Evolutionary conservation across 2,888 invertebrate species (phyloP).

Genomic region (Watsonalla binaria): DNA sequence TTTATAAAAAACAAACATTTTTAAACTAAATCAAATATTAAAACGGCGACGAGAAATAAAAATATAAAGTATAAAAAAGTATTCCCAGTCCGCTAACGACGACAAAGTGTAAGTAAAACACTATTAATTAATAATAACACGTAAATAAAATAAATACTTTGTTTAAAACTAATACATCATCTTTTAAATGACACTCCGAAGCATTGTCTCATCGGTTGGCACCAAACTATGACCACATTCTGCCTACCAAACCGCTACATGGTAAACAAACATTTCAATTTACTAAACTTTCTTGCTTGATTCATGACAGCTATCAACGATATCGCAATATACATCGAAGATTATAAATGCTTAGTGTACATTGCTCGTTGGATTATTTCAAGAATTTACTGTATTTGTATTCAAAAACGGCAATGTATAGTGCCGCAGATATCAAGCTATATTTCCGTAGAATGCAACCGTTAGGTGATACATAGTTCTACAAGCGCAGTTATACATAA

Average conservation of each 20-base stretch:
- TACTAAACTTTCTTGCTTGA: not conserved
- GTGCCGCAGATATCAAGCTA: no score
- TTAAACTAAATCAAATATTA: constrained; percentile 7
- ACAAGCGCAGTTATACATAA: constrained; percentile 40
- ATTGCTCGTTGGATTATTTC: no score
- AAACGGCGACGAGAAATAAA: constrained; percentile 18
- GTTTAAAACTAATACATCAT: constrained; percentile 19
- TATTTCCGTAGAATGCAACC: constrained; percentile 13
- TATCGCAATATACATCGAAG: no score
- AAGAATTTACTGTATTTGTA: no score
- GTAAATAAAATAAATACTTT: constrained; percentile 47
- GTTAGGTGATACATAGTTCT: constrained; percentile 28
- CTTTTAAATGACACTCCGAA: not conserved
- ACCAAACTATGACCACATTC: not conserved
- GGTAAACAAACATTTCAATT: not conserved
- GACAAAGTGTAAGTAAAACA: constrained; percentile 35
- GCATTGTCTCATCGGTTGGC: not conserved
- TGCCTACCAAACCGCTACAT: not conserved
- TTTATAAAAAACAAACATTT: constrained; percentile 36
- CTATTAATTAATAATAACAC: constrained; percentile 50
- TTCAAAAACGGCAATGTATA: no score
- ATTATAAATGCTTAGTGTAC: no score
- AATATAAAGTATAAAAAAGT: constrained; percentile 23
- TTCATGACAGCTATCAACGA: no score
- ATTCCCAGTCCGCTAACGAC: constrained; percentile 27